Base-by-base conservation (phyloP, 2,113 vertebrate species). In the Motacilla tschutschensis region DNA sequence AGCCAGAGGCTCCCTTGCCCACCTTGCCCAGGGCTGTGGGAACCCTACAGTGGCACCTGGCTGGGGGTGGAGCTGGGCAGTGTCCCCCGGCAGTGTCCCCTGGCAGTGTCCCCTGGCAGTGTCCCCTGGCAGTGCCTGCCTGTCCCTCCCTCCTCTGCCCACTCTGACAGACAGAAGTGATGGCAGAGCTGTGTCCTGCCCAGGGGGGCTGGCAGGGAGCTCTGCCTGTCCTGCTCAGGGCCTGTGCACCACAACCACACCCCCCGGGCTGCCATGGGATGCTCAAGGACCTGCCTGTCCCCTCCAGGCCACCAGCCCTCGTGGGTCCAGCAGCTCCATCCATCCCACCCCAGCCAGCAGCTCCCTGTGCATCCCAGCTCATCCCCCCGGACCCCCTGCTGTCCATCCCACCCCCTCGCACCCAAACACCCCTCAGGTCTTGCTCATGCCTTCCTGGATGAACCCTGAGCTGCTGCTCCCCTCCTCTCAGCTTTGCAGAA, bases 101-200 rank as follows among this genome's bases (percentile, higher is more conserved):
- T 31, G n/a, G 44, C 44, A 46, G 44, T 46, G 44, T 46, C 44
- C 44, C 44, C 12, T 22, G 44, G 67, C 17, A 18, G 63, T 1
- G 1, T 41, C 40, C 40, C 40, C 40, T 41, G 16, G 40, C 40
- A 41, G 40, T 41, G 40, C 28, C 10, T 5, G 14, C 43, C 21
- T 0, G n/a, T 64, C 60, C 70, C 81, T 64, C 38, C 53, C 60
- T 55, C 50, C 60, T 55, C 50, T 28, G 35, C 26, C 43, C 72
- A 28, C 15, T 2, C 6, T 3, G 38, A 0, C 2, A 40, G 33
- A 55, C 6, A 25, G 46, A 4, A 55, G 54, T 16, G 54, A 64
- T 60, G 78, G 44, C 8, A 72, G 43, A 86, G 55, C 17, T 38
- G 22, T 25, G 4, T 36, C 29, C 48, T 3, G 3, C 64, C 44